Base-by-base conservation (phyloP, 37 sponge, comb jelly and placozoan genomes). In the Dysidea cf. avara region DNA sequence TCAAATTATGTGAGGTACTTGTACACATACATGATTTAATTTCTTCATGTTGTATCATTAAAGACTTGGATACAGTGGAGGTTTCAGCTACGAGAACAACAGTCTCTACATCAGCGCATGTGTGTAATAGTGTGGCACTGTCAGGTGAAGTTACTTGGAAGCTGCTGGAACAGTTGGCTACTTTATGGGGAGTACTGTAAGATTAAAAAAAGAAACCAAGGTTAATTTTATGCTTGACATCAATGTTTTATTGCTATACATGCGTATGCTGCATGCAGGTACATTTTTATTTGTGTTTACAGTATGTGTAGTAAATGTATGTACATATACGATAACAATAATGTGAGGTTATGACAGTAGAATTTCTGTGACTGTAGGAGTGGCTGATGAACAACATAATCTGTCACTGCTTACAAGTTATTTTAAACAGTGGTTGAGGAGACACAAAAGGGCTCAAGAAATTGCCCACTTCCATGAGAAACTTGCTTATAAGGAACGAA, bases 401-500 rank as follows among this genome's bases (percentile, higher is more conserved):
- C 5, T 12, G 39, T 33, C 34, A 32, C 47, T 70, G 47, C 26
- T 63, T 3, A 21, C 25, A 22, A 63, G 36, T n/a, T 32, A 24
- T 32, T 71, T 76, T 6, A 16, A 29, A 21, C 18, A 1, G 2
- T 84, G 84, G 84, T 60, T 36, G 57, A 25, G 28, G 0, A 25
- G 71, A 14, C 39, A 39, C 49, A 18, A 46, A 34, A 32, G 71
- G 32, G 65, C 39, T 14, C 60, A 64, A 48, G 33, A 69, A 49
- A 7, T 84, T 21, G 78, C 68, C 2, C 39, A 66, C 59, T 78
- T 85, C 46, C 37, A 72, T 34, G 74, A 78, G 47, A 56, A 55
- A 52, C 31, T 85, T 24, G 67, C 22, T 2, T 29, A 7, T 20
- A 85, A 40, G 38, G 64, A 74, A 47, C 17, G 25, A 36, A 0